Percentiles rank a stretch among this genome's conserved stretches.
Evolutionary conservation across 2,797 vertebrate genomes (phyloP).

Genomic region (Cottoperca gobio): DNA sequence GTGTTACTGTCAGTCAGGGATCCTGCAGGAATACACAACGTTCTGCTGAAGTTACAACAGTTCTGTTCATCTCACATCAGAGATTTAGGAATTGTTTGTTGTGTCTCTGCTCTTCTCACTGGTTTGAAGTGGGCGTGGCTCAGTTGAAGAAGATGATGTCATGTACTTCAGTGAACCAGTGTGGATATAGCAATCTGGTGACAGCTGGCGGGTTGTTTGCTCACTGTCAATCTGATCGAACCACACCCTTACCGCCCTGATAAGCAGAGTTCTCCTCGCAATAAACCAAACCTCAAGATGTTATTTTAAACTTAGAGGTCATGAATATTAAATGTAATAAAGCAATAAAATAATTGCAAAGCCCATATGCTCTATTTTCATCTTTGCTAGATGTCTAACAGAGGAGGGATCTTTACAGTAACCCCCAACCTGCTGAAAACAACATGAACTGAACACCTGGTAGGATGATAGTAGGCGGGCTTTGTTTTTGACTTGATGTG

Average conservation of each 20-base stretch:
- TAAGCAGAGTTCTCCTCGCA: background rate
- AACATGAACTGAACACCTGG: no score
- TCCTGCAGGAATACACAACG: no score
- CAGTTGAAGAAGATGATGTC: background rate
- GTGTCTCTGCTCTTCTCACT: background rate
- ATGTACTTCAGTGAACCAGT: background rate
- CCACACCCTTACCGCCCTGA: background rate
- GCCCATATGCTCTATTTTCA: no score
- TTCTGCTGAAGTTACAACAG: no score
- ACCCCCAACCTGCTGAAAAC: conserved; percentile 3
- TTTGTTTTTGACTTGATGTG: background rate
- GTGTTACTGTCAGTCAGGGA: no score
- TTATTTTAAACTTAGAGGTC: background rate
- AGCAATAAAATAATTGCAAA: no score
- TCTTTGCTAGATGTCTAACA: background rate
- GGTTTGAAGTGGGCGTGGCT: background rate
- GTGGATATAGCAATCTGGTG: background rate
- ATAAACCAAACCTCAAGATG: background rate
- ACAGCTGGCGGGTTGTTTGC: background rate
- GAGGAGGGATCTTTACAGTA: background rate
- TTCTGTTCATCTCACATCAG: background rate
- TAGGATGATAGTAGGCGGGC: background rate
- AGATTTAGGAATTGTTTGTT: background rate
- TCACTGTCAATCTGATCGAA: background rate
- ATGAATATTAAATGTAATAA: background rate